A percentile compares a stretch with the other conserved stretches of the same genome.
Evolutionary conservation across 35 echinoderm and acorn worm species (phyloP).

Genomic region (Apostichopus parvimensis): DNA sequence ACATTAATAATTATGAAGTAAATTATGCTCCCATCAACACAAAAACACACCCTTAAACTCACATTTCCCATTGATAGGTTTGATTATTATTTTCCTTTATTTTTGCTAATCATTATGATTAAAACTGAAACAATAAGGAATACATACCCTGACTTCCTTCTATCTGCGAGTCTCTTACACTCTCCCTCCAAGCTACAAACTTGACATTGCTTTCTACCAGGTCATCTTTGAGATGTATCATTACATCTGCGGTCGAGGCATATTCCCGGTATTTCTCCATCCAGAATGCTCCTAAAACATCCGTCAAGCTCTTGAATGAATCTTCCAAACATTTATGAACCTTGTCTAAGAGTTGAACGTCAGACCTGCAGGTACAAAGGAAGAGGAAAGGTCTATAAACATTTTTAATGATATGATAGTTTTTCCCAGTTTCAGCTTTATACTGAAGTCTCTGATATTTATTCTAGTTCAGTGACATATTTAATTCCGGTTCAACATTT

Average conservation of each 20-base stretch:
- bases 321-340: neutral
- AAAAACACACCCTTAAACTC: too few species aligned
- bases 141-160: neutral
- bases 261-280: neutral
- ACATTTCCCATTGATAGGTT: too few species aligned
- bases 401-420: too few species aligned
- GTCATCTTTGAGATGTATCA: neutral
- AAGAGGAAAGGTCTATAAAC: too few species aligned
- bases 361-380: neutral
- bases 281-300: constrained; percentile 10
- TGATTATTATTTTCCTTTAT: too few species aligned
- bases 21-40: too few species aligned
- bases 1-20: too few species aligned
- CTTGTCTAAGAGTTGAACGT: neutral
- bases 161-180: neutral
- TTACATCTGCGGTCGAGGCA: neutral
- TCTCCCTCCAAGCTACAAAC: constrained; percentile 18
- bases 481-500: too few species aligned
- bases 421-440: too few species aligned
- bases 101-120: too few species aligned
- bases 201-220: neutral
- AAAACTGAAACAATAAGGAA: neutral
- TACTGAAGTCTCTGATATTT: too few species aligned
- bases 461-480: too few species aligned
- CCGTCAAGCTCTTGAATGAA: neutral